phyloP scores from a whole-genome alignment of 2,888 invertebrate species.

The Rhyacophila evoluta region DNA sequence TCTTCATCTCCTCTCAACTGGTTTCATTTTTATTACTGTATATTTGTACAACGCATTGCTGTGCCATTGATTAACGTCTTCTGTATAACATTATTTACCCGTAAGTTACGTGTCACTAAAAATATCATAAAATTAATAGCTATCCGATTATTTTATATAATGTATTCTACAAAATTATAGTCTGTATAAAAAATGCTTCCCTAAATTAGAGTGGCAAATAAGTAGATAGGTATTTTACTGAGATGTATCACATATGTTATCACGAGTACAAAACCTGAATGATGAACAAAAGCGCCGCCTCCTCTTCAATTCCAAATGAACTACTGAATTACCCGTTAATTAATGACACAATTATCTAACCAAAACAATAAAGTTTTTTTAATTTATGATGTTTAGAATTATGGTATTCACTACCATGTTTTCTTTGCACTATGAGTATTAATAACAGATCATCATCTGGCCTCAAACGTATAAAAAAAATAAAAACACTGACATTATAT shows the following conservation, averaged over 20 bases:
- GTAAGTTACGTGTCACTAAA: slow-evolving; percentile 47
- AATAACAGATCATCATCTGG: too few relatives aligned
- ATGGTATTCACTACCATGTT: too few relatives aligned
- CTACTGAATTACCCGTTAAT: too few relatives aligned
- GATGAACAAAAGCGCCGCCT: background rate
- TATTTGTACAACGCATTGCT: slow-evolving; percentile 43
- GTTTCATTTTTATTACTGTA: slow-evolving; percentile 25
- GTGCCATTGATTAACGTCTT: slow-evolving; percentile 52
- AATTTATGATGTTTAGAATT: too few relatives aligned
- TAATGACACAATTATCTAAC: too few relatives aligned
- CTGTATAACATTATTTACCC: slow-evolving; percentile 40
- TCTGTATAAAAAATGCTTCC: slow-evolving; percentile 47
- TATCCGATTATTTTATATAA: slow-evolving; percentile 35
- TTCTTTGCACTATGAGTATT: too few relatives aligned
- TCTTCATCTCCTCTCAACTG: background rate
- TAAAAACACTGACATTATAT: too few relatives aligned
- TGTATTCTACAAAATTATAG: slow-evolving; percentile 33
- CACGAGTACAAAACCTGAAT: slow-evolving; percentile 52
- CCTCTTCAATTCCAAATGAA: too few relatives aligned
- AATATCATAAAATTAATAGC: slow-evolving; percentile 43
- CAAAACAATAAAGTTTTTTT: background rate
- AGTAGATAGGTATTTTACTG: slow-evolving; percentile 46
- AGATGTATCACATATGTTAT: slow-evolving; percentile 47
- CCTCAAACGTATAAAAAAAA: too few relatives aligned
- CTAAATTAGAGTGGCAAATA: slow-evolving; percentile 48